These are phyloP conservation scores for Trichonephila clavipes DNA, from an alignment of 1,140 invertebrate genomes.

Conservation along the genomic window DNA sequence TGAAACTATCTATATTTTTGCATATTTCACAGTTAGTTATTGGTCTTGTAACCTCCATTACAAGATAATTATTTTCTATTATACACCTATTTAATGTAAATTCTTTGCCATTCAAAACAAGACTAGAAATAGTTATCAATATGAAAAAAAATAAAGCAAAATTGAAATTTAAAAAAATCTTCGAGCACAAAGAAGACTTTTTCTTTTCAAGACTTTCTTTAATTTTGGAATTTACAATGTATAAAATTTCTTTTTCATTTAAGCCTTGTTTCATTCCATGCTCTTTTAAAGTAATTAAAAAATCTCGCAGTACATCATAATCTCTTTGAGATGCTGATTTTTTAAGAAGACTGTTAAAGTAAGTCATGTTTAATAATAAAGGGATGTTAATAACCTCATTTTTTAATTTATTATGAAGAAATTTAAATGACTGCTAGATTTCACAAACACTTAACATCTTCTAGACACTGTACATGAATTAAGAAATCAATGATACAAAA, in stretches of 20 bases:
- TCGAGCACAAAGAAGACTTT: constrained; percentile 11
- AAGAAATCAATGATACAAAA: too few species aligned
- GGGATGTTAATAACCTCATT: too few species aligned
- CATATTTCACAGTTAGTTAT: constrained; percentile 91
- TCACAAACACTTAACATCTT: too few species aligned
- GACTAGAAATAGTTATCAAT: constrained; percentile 26
- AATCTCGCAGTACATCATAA: constrained; percentile 30
- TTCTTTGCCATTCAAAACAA: constrained; percentile 59
- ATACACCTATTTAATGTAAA: constrained; percentile 69
- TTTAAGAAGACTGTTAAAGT: not conserved
- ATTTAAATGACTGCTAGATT: too few species aligned
- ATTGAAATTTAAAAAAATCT: constrained; percentile 57
- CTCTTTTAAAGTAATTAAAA: constrained; percentile 43
- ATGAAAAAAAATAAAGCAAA: constrained; percentile 51
- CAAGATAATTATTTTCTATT: constrained; percentile 87
- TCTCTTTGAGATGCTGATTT: not conserved
- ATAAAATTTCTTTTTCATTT: constrained; percentile 39
- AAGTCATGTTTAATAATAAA: not conserved
- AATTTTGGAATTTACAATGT: constrained; percentile 21
- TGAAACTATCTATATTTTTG: constrained; percentile 83
- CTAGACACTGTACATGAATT: too few species aligned
- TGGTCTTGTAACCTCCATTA: constrained; percentile 92
- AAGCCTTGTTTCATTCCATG: constrained; percentile 32
- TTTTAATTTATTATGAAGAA: too few species aligned
- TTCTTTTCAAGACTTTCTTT: not conserved